phyloP scores from a whole-genome alignment of 2,888 invertebrate species.

The Drosophila cognata region DNA sequence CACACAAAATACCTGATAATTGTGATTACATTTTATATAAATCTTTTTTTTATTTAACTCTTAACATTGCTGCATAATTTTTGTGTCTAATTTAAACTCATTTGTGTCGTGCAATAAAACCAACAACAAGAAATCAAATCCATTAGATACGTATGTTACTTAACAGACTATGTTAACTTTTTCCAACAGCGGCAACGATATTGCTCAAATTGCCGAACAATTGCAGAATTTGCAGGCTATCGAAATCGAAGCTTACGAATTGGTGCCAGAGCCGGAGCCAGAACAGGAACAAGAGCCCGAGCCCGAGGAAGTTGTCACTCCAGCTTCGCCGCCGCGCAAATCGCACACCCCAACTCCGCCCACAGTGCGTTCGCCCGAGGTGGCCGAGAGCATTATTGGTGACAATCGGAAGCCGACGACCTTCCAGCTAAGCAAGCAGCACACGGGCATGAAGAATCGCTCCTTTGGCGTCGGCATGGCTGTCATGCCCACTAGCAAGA shows the following conservation, averaged over 20 bases:
- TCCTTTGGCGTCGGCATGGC: conserved; percentile 84
- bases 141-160: conserved; percentile 30
- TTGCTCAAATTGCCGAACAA: conserved; percentile 61
- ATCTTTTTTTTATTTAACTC: conserved; percentile 51
- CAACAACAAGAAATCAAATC: conserved; percentile 24
- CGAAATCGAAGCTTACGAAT: conserved; percentile 24
- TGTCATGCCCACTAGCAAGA: conserved; percentile 84
- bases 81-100: conserved; percentile 65
- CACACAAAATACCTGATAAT: conserved; percentile 70
- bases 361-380: conserved; percentile 57
- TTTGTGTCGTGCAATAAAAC: conserved; percentile 68
- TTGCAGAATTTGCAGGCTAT: conserved; percentile 46
- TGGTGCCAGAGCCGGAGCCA: conserved; percentile 33
- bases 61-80: conserved; percentile 32
- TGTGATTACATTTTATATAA: conserved; percentile 62
- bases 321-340: conserved; percentile 50
- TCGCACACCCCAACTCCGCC: conserved; percentile 57
- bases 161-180: conserved; percentile 44
- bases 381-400: conserved; percentile 65
- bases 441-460: conserved; percentile 85
- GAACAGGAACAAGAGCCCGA: conserved; percentile 51
- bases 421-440: conserved; percentile 83
- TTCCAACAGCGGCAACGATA: conserved; percentile 57
- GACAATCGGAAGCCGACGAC: conserved; percentile 75
- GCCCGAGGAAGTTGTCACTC: conserved; percentile 33